phyloP scores from a whole-genome alignment of 2,113 vertebrate species.

The Rhinoderma darwinii region DNA sequence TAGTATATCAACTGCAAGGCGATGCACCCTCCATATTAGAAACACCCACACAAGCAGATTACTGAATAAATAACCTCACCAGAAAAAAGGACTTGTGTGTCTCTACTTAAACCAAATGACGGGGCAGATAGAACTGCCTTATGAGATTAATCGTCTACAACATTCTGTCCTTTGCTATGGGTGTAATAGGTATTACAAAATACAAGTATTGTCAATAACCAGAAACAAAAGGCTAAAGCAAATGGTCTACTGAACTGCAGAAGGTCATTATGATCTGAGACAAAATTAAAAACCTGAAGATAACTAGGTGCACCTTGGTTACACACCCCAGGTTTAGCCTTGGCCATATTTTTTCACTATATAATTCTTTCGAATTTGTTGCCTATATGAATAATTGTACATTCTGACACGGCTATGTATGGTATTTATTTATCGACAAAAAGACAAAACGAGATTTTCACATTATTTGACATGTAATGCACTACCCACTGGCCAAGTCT shows the following conservation, averaged over 20 bases:
- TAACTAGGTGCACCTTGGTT: too few species aligned
- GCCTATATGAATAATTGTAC: too few species aligned
- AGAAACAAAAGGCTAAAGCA: neutral
- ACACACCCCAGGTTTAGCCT: too few species aligned
- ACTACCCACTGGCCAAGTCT: too few species aligned
- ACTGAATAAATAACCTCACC: slow-evolving; percentile 37
- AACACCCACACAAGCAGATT: slow-evolving; percentile 22
- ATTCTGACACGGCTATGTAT: too few species aligned
- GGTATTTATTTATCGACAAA: too few species aligned
- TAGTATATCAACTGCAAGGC: neutral
- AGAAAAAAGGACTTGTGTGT: neutral
- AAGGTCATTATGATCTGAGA: neutral
- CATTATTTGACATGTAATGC: too few species aligned
- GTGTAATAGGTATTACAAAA: neutral
- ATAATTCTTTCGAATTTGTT: too few species aligned
- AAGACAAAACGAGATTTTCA: neutral
- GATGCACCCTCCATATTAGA: slow-evolving; percentile 48
- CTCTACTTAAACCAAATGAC: slow-evolving; percentile 25
- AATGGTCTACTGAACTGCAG: neutral
- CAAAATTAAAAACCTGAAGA: neutral
- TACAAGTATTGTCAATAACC: neutral
- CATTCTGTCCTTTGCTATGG: slow-evolving; percentile 3
- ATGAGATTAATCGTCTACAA: neutral
- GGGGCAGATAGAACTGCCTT: neutral
- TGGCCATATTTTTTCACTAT: too few species aligned